A percentile compares a stretch with the other conserved stretches of the same genome.
Conservation (phyloP, 2,888 invertebrate species). For the Asteroscopus sphinx region DNA sequence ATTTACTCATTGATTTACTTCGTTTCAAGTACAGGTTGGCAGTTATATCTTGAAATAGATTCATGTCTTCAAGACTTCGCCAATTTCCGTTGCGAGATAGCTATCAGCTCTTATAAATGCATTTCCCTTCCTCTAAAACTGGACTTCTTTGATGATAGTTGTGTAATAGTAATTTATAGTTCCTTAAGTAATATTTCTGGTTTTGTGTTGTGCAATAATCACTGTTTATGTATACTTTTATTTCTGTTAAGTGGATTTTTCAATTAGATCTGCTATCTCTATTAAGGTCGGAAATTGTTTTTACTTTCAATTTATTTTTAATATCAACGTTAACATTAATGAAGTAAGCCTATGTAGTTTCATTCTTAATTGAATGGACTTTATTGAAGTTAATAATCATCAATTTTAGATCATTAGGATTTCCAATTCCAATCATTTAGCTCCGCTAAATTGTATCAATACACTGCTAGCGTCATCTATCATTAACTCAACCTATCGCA, state of each 20-base stretch:
- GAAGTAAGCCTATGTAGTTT: neutral
- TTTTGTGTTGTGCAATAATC: slow-evolving; percentile 24
- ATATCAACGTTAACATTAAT: neutral
- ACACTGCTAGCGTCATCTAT: too few relatives aligned
- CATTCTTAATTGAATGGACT: neutral
- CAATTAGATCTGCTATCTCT: slow-evolving; percentile 9
- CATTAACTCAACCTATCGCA: too few relatives aligned
- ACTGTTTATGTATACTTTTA: slow-evolving; percentile 28
- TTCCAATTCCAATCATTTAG: too few relatives aligned
- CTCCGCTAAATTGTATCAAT: too few relatives aligned
- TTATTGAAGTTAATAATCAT: neutral
- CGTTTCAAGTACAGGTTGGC: slow-evolving; percentile 19
- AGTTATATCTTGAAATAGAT: slow-evolving; percentile 43
- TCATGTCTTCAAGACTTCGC: slow-evolving; percentile 59
- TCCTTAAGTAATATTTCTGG: slow-evolving; percentile 40
- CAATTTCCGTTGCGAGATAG: slow-evolving; percentile 64
- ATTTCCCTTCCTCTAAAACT: slow-evolving; percentile 64
- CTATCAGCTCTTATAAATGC: slow-evolving; percentile 61
- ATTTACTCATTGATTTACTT: slow-evolving; percentile 11
- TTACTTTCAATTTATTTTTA: neutral
- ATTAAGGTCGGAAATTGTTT: neutral
- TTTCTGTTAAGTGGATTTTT: slow-evolving; percentile 12
- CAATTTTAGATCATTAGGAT: too few relatives aligned
- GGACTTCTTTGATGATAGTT: slow-evolving; percentile 59
- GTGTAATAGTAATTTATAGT: slow-evolving; percentile 62